Percentiles rank a stretch among this genome's conserved stretches.
These are phyloP conservation scores for Diarsia mendica DNA, from an alignment of 2,888 invertebrate genomes.

Conservation along the genomic window DNA sequence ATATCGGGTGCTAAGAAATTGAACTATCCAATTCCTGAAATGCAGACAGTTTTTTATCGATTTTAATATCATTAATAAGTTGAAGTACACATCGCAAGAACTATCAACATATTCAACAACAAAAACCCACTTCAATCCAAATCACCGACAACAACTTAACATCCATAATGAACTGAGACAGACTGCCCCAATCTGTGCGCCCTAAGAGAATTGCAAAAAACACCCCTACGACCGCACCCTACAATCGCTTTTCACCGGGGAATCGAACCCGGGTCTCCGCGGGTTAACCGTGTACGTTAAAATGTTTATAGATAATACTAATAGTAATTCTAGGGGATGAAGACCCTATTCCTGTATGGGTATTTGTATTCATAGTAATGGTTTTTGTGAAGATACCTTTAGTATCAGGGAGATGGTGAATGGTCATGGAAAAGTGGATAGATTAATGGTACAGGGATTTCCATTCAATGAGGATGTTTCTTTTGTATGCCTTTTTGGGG, in stretches of 20 bases:
- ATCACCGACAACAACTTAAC: conserved; percentile 83
- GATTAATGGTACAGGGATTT: conserved; percentile 71
- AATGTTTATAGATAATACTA: conserved; percentile 90
- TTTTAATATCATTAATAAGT: conserved; percentile 10
- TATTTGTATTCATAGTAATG: conserved; percentile 85
- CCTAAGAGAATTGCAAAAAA: conserved; percentile 83
- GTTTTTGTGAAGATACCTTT: conserved; percentile 80
- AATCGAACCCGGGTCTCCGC: conserved; percentile 86
- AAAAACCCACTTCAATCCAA: conserved; percentile 71
- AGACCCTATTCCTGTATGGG: conserved; percentile 78
- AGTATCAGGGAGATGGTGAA: conserved; percentile 79
- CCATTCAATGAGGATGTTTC: conserved; percentile 66
- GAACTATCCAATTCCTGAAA: not conserved
- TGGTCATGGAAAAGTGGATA: conserved; percentile 73
- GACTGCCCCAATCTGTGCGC: conserved; percentile 83
- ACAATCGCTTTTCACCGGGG: conserved; percentile 83
- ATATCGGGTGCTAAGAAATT: not conserved
- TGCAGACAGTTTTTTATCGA: not conserved
- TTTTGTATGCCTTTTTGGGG: conserved; percentile 68
- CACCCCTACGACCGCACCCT: conserved; percentile 79
- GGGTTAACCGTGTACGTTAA: conserved; percentile 89
- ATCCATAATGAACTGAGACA: conserved; percentile 82
- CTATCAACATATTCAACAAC: conserved; percentile 54
- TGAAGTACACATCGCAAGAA: conserved; percentile 39
- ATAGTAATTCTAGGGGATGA: conserved; percentile 85